Evolutionary conservation across 1,140 invertebrate genomes (phyloP), one percentile per base, ranked within the genome.

Genomic region (Leptonema lineaticorne): DNA sequence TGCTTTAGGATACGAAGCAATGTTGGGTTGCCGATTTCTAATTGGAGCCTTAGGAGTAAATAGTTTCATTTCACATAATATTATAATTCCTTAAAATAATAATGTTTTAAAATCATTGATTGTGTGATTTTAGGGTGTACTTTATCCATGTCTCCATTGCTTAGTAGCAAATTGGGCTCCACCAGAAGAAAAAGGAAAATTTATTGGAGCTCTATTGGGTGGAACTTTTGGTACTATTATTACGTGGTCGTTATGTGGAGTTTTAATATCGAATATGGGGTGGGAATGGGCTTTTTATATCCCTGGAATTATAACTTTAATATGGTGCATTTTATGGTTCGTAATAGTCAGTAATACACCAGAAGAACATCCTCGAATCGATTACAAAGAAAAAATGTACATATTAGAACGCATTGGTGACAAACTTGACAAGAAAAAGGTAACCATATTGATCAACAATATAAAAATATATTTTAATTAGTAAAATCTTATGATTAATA

Each of bases 211-310:
- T 11, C 82, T 91, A 75, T 82, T 89, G 88, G 90, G 90, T 7
- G 89, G 89, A 2, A 88, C 90, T 0, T 87, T 93, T 22, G 92
- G 92, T 22, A 92, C 90, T 0, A 87, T 92, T 0, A 84, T 92
- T 16, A 89, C 90, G 0, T 89, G 90, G 82, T 83, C 89, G 0
- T 75, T 92, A 0, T 87, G 88, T 63, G 89, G 88, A 11, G 78
- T 84, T 1, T 78, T 90, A 5, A 88, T 87, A 41, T 85, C 85
- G 62, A 78, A 76, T 29, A 83, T 83, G 0, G 90, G 91, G 20
- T 93, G 91, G 91, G 84, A 85, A 29, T 85, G 85, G 74, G 87
- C 89, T 1, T 93, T 90, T 76, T 92, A 92, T 68, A 79, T 89
- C 14, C 87, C 88, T 9, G 90, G 87, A 76, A 82, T 80, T 9